Evolutionary conservation across 2,888 invertebrate species (phyloP).

Genomic region (Clanis bilineata): DNA sequence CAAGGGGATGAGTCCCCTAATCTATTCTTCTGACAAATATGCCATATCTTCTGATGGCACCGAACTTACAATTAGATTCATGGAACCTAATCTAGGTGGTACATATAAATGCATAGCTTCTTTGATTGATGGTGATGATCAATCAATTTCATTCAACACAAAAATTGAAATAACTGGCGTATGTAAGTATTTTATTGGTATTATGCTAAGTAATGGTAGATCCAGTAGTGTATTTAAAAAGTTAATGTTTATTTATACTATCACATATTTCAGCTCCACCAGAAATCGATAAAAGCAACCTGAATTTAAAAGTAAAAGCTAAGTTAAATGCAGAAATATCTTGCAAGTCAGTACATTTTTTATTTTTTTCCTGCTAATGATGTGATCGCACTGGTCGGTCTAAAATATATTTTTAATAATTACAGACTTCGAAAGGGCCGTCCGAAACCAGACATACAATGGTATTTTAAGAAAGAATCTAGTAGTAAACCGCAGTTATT

Average conservation of each 20-base stretch:
- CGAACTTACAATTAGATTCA: not conserved
- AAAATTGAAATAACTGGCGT: not conserved
- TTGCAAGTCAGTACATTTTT: not conserved
- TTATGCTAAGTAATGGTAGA: no score
- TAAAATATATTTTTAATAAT: not conserved
- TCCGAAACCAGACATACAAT: not conserved
- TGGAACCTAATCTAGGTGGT: not conserved
- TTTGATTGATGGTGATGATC: not conserved
- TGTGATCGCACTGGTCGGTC: not conserved
- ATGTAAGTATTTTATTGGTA: not conserved
- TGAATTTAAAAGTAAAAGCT: not conserved
- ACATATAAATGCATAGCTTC: not conserved
- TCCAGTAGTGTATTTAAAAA: no score
- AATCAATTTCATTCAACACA: not conserved
- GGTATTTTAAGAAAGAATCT: slow-evolving; percentile 16
- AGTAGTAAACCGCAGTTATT: not conserved
- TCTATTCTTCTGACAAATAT: not conserved
- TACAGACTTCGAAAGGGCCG: not conserved
- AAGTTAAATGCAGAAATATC: not conserved
- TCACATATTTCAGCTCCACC: not conserved
- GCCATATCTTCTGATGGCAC: not conserved
- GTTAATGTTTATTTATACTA: no score
- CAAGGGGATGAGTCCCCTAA: not conserved
- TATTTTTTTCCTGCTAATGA: no score
- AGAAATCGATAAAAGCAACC: not conserved